Conservation (phyloP, 1,140 invertebrate species). For the Bombus confusus region DNA sequence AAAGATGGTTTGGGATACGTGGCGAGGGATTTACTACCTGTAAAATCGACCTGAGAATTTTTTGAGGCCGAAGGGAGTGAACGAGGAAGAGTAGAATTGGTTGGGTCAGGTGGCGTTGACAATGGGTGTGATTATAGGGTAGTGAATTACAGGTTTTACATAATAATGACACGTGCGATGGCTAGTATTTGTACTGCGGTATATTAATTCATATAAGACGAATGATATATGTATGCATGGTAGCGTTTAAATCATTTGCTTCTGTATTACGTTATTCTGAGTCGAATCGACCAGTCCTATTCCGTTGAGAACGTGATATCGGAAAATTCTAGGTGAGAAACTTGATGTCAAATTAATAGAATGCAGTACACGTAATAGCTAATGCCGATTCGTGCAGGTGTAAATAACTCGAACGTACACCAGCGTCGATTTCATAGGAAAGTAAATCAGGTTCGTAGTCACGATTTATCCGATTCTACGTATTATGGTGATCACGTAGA, state of each 20-base stretch:
- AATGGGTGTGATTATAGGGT: no score
- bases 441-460: slow-evolving; percentile 26
- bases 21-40: background rate
- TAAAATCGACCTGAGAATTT: background rate
- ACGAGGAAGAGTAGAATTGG: background rate
- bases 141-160: no score
- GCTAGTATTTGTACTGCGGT: background rate
- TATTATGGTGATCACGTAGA: slow-evolving; percentile 44
- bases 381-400: background rate
- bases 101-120: no score
- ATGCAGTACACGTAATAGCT: no score
- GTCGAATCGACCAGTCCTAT: background rate
- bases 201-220: no score
- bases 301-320: background rate
- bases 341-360: no score
- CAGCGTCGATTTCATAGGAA: background rate
- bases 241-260: background rate
- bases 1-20: background rate
- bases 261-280: background rate
- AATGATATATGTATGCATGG: background rate
- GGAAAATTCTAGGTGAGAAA: background rate
- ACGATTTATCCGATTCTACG: slow-evolving; percentile 12
- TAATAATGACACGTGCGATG: background rate
- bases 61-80: background rate
- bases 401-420: background rate